Evolutionary conservation across 1,140 invertebrate genomes (phyloP).

Genomic region (Trissolcus basalis): DNA sequence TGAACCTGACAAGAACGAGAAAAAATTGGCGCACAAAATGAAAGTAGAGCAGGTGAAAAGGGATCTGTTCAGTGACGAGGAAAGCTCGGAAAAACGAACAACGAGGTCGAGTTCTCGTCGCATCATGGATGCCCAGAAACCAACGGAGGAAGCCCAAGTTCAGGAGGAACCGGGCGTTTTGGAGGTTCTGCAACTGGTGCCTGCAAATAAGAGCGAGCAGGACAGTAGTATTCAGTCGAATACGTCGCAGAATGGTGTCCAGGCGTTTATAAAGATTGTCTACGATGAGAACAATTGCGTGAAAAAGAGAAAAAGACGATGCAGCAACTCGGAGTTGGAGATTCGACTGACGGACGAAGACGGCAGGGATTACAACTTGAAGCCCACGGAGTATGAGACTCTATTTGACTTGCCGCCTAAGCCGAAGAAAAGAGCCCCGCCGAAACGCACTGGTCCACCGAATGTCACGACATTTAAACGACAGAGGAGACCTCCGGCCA

Average conservation of each 20-base stretch:
- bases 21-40: conserved; percentile 49
- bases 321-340: conserved; percentile 62
- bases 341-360: conserved; percentile 55
- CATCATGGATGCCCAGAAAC: conserved; percentile 29
- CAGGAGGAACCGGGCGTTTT: conserved; percentile 68
- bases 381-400: conserved; percentile 61
- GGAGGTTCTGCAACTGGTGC: conserved; percentile 68
- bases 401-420: conserved; percentile 64
- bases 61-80: conserved; percentile 72
- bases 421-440: conserved; percentile 45
- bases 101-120: conserved; percentile 51
- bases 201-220: conserved; percentile 64
- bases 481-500: conserved; percentile 12
- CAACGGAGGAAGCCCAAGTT: conserved; percentile 52
- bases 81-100: conserved; percentile 62
- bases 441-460: conserved; percentile 38
- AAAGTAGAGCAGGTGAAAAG: conserved; percentile 71
- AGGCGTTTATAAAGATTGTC: conserved; percentile 38
- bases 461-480: conserved; percentile 33
- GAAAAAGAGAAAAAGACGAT: conserved; percentile 53
- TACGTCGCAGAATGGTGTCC: conserved; percentile 11
- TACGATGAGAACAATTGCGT: conserved; percentile 63
- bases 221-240: conserved; percentile 19
- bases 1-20: conserved; percentile 21
- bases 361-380: conserved; percentile 32